Evolutionary conservation across 35 echinoderm and acorn worm genomes (phyloP).

Genomic region (Heliocidaris tuberculata): DNA sequence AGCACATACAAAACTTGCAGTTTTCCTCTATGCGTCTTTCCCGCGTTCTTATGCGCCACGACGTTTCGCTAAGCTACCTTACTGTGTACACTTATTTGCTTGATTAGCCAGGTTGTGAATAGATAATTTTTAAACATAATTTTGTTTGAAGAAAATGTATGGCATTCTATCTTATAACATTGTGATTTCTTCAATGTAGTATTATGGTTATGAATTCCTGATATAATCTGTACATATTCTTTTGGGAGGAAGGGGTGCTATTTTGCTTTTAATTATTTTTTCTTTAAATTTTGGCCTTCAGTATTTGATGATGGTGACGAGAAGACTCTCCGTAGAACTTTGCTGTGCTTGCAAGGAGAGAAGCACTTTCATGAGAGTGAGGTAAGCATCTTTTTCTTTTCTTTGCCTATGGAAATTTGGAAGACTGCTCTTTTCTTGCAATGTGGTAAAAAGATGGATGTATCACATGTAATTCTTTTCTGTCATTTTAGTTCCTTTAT

Average conservation of each 20-base stretch:
- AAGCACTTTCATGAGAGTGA: constrained; percentile 98
- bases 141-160: too few relatives aligned
- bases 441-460: background rate
- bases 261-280: background rate
- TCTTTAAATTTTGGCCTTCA: background rate
- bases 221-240: background rate
- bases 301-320: constrained; percentile 99
- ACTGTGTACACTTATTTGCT: too few relatives aligned
- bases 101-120: too few relatives aligned
- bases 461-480: background rate
- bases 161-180: too few relatives aligned
- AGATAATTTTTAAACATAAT: too few relatives aligned
- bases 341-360: constrained; percentile 91
- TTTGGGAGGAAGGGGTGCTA: background rate
- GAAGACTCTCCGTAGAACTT: constrained; percentile 87
- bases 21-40: too few relatives aligned
- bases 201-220: background rate
- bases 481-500: background rate
- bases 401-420: background rate
- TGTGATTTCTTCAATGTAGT: too few relatives aligned
- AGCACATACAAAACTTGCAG: too few relatives aligned
- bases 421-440: too few relatives aligned
- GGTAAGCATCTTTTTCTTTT: constrained; percentile 52
- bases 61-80: too few relatives aligned
- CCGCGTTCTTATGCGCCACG: too few relatives aligned